Percentiles rank a stretch among this genome's conserved stretches.
phyloP scores from a whole-genome alignment of 2,888 invertebrate genomes.

The Slavum lentiscoides region DNA sequence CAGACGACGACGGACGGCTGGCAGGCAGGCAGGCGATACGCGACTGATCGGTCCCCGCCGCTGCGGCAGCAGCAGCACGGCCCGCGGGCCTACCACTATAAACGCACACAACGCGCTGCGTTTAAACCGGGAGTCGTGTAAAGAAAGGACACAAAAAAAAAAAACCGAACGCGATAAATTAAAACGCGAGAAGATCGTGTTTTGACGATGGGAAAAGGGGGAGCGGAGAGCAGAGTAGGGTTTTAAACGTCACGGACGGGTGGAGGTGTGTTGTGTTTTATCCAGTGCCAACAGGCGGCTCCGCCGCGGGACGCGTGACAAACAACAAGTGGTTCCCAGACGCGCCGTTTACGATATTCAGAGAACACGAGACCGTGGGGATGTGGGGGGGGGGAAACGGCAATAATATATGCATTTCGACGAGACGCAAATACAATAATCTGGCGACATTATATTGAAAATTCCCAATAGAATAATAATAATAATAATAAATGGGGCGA shows the following conservation, averaged over 20 bases:
- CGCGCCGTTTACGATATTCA: background rate
- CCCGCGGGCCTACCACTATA: background rate
- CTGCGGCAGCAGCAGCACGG: background rate
- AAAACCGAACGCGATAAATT: background rate
- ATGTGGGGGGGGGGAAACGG: background rate
- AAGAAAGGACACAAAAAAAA: background rate
- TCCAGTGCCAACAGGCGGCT: background rate
- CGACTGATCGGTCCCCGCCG: background rate
- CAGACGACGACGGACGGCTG: too few species aligned
- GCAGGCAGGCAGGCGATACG: background rate
- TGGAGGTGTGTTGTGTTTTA: conserved; percentile 17
- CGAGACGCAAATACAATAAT: background rate
- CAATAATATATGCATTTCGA: background rate
- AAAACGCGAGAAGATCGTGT: background rate
- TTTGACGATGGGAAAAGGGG: background rate
- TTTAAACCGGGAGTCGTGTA: background rate
- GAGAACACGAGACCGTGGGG: background rate
- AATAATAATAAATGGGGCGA: too few species aligned
- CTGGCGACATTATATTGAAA: too few species aligned
- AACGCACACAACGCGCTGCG: too few species aligned
- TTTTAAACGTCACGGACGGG: background rate
- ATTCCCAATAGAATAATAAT: too few species aligned
- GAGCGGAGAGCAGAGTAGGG: background rate
- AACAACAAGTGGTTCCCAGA: conserved; percentile 37
- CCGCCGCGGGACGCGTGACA: background rate